Conservation (phyloP, 2,888 invertebrate genomes). For the Diabrotica balteata region DNA sequence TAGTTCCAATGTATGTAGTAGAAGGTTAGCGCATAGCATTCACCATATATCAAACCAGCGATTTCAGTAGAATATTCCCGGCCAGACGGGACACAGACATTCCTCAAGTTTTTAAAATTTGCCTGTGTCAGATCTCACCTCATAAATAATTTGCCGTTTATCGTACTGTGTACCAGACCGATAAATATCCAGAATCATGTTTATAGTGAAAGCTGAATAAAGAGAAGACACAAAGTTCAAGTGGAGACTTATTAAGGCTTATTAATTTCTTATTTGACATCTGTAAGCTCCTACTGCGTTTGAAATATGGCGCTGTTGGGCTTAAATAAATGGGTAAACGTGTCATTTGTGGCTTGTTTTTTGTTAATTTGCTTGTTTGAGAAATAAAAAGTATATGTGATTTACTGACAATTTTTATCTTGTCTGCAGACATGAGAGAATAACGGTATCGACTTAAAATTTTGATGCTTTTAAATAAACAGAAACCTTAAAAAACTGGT, state of each 20-base stretch:
- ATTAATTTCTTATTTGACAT: conserved; percentile 53
- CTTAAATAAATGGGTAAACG: conserved; percentile 22
- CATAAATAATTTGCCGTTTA: conserved; percentile 58
- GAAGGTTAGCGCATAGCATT: conserved; percentile 12
- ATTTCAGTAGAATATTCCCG: conserved; percentile 52
- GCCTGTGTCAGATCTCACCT: conserved; percentile 60
- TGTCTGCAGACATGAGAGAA: no score
- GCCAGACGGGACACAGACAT: conserved; percentile 57
- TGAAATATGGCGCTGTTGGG: conserved; percentile 48
- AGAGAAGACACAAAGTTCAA: conserved; percentile 42
- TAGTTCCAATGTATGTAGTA: conserved; percentile 5
- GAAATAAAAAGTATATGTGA: conserved; percentile 8
- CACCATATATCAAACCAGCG: conserved; percentile 43
- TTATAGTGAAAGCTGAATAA: conserved; percentile 49
- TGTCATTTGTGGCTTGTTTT: conserved; percentile 15
- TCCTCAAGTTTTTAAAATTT: conserved; percentile 58
- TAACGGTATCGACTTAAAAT: no score
- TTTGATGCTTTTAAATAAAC: no score
- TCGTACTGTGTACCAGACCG: conserved; percentile 54
- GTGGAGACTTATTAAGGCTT: conserved; percentile 49
- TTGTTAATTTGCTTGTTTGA: conserved; percentile 11
- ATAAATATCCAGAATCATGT: conserved; percentile 59
- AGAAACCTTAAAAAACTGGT: no score
- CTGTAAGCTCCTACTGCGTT: conserved; percentile 53
- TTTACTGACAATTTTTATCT: conserved; percentile 1